Percentiles rank a stretch among this genome's conserved stretches.
Conservation (phyloP, 53 echinoderm and acorn worm species). For the Temnopleurus reevesii region DNA sequence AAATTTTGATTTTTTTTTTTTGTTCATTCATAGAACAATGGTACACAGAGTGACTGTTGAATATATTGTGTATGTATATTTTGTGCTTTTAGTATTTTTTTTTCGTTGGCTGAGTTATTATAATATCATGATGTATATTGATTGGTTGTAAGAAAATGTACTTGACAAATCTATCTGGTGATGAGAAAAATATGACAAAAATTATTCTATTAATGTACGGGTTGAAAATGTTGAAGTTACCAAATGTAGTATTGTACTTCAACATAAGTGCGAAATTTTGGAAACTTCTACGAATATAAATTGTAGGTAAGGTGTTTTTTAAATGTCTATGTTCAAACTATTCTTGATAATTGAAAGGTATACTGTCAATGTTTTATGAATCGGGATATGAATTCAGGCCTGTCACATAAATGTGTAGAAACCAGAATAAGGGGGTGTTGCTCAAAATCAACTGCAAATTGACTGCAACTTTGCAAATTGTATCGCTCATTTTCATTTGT, state of each 20-base stretch:
- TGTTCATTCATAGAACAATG: background rate
- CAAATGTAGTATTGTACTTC: background rate
- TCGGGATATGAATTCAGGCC: no score
- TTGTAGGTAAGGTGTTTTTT: no score
- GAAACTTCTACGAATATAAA: no score
- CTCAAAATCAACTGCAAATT: no score
- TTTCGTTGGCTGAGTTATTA: constrained; percentile 10
- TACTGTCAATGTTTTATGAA: no score
- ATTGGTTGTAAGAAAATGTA: background rate
- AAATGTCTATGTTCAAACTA: no score
- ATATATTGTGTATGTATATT: constrained; percentile 28
- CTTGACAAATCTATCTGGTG: background rate
- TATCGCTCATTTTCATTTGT: no score
- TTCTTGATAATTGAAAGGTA: no score
- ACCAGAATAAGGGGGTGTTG: no score
- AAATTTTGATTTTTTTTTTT: background rate
- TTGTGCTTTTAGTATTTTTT: constrained; percentile 11
- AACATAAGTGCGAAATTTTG: no score
- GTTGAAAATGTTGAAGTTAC: background rate
- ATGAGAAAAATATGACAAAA: background rate
- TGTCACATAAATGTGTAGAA: no score
- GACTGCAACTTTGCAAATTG: no score
- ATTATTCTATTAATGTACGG: background rate
- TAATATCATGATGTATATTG: constrained; percentile 4
- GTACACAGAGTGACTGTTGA: background rate